A percentile compares a stretch with the other conserved stretches of the same genome.
phyloP scores from a whole-genome alignment of 2,888 invertebrate genomes.

The Ennomos quercinarius region DNA sequence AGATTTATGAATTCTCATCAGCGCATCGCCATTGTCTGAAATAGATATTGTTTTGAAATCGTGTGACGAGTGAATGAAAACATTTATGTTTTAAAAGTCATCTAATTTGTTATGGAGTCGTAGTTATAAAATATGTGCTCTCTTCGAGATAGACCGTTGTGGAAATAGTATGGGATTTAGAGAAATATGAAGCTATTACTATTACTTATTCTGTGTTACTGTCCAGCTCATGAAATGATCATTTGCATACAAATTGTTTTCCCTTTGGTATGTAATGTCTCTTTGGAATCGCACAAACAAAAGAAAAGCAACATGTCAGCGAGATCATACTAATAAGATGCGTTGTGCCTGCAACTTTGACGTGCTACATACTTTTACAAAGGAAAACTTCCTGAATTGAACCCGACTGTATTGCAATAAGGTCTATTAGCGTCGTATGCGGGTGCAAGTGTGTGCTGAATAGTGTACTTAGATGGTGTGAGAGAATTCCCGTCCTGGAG shows the following conservation, averaged over 20 bases:
- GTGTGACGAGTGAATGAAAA: too few species aligned
- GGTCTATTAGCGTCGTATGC: background rate
- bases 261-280: background rate
- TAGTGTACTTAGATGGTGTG: conserved; percentile 35
- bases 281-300: conserved; percentile 19
- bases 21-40: too few species aligned
- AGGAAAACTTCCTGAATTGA: conserved; percentile 2
- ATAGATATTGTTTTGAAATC: too few species aligned
- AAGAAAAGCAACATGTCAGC: conserved; percentile 19
- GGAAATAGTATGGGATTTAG: too few species aligned
- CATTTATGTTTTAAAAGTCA: too few species aligned
- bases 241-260: background rate
- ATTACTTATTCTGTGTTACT: too few species aligned
- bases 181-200: too few species aligned
- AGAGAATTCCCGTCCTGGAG: conserved; percentile 55
- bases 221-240: background rate
- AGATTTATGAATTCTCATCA: too few species aligned
- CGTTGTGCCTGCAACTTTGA: conserved; percentile 1
- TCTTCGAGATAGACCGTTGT: too few species aligned
- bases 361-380: background rate
- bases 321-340: conserved; percentile 15
- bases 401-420: conserved; percentile 25
- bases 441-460: conserved; percentile 3
- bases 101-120: too few species aligned
- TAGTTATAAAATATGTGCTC: too few species aligned